Evolutionary conservation across 2,888 invertebrate species (phyloP).

Genomic region (Eurytoma adleriae): DNA sequence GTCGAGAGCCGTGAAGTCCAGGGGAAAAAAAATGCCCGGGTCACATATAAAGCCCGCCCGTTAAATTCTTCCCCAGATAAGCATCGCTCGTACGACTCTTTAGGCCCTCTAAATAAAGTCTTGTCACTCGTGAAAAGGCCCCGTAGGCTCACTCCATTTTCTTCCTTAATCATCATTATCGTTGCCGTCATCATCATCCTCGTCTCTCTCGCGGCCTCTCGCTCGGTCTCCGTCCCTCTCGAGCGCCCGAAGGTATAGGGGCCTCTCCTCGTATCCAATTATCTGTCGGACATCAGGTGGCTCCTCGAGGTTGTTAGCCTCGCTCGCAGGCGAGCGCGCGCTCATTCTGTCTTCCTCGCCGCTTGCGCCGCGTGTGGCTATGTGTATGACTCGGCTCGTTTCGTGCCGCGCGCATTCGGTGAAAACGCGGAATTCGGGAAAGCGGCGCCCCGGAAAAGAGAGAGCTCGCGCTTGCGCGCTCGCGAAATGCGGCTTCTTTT

Average conservation of each 20-base stretch:
- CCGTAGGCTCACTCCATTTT: constrained; percentile 43
- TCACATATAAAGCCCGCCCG: constrained; percentile 19
- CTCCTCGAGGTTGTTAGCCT: constrained; percentile 53
- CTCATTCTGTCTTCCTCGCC: constrained; percentile 13
- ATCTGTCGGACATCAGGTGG: constrained; percentile 51
- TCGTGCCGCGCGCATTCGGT: background rate
- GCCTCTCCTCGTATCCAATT: constrained; percentile 47
- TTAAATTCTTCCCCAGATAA: constrained; percentile 51
- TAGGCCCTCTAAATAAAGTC: constrained; percentile 49
- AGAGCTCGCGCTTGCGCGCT: constrained; percentile 7
- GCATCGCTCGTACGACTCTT: constrained; percentile 39
- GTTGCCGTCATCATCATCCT: constrained; percentile 42
- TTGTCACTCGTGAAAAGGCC: constrained; percentile 36
- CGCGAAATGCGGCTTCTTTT: background rate
- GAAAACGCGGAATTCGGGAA: constrained; percentile 41
- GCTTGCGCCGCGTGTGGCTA: background rate
- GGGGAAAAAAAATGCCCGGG: constrained; percentile 35
- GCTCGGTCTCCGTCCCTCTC: constrained; percentile 12
- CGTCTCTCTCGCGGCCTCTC: constrained; percentile 14
- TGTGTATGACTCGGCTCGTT: too few relatives aligned
- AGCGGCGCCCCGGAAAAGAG: constrained; percentile 21
- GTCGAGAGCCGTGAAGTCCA: constrained; percentile 22
- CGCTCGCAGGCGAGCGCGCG: constrained; percentile 6
- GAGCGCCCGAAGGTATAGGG: background rate
- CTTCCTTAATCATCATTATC: constrained; percentile 54